Base-by-base conservation (phyloP, 2,888 invertebrate genomes). In the Ophion obscuratus region DNA sequence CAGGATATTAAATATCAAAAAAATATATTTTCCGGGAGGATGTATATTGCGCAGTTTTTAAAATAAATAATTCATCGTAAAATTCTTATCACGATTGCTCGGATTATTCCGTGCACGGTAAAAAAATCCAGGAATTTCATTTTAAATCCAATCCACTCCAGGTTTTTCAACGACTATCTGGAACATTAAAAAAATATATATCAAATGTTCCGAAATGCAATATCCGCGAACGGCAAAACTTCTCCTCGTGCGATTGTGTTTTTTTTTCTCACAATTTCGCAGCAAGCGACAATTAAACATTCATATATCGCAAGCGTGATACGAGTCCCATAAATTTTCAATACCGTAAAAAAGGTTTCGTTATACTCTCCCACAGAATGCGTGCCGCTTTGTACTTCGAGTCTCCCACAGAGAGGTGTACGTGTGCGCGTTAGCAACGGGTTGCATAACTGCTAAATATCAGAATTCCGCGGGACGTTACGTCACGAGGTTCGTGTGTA, bases 381-480 rank as follows among this genome's bases (percentile, higher is more conserved):
- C 53, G 53, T 44, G 67, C n/a, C 14, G 31, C 71, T 71, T 17
- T 9, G 71, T 71, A 27, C 27, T 24, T 24, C 1, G 70, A 53
- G 17, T 17, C n/a, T 59, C 73, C 10, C 40, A n/a, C 40, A n/a
- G 57, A 59, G n/a, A 20, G 20, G 4, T 11, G 36, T 27, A 14
- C 57, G 57, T 20, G 31, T 74, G 61, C 61, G 61, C 44, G 47
- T 53, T 36, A 24, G 71, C 57, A 2, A 57, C n/a, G 11, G 36
- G 36, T 79, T 71, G 70, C 79, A 70, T 71, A 79, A 79, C 47
- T 27, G 47, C 31, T 79, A 62, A 79, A 79, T 62, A 79, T 79
- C 79, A 71, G 62, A 70, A 79, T 40, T 79, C 79, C 62, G 57
- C 47, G 62, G 44, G 31, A 27, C 14, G 70, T 79, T 79, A 62